A percentile compares a stretch with the other conserved stretches of the same genome.
Evolutionary conservation across 1,140 invertebrate species (phyloP).

Genomic region (Brachionus paranguensis): DNA sequence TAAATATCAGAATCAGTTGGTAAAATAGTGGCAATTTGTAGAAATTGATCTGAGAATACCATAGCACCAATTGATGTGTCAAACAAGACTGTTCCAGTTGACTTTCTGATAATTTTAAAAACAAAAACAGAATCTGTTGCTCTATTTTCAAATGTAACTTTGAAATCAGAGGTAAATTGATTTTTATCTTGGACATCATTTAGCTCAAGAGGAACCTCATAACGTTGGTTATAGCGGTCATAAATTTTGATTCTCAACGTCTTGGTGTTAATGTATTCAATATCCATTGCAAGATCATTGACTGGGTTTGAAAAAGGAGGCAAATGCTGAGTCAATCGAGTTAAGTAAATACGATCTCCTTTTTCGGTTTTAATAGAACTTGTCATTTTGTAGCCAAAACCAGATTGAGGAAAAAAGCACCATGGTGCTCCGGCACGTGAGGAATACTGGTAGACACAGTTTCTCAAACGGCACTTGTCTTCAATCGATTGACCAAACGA

Average conservation of each 20-base stretch:
- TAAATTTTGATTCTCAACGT: conserved; percentile 20
- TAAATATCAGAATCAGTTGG: conserved; percentile 38
- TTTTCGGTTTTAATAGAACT: conserved; percentile 12
- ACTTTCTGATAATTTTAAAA: conserved; percentile 28
- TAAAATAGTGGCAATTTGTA: conserved; percentile 41
- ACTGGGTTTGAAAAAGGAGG: conserved; percentile 24
- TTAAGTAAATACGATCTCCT: not conserved
- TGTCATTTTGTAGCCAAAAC: conserved; percentile 23
- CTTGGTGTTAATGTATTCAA: not conserved
- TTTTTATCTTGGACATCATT: not conserved
- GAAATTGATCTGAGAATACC: conserved; percentile 41
- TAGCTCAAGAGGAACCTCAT: conserved; percentile 37
- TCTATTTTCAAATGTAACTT: not conserved
- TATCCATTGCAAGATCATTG: conserved; percentile 15
- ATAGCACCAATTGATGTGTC: conserved; percentile 41
- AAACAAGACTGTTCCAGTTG: conserved; percentile 14
- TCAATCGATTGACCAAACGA: conserved; percentile 17
- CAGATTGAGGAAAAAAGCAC: conserved; percentile 29
- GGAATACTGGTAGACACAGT: not conserved
- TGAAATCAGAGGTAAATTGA: not conserved
- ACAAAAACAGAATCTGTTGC: conserved; percentile 1
- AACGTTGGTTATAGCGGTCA: conserved; percentile 25
- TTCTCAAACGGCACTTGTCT: not conserved
- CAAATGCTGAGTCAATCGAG: not conserved
- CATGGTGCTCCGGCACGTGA: not conserved